Conservation (phyloP, 2,797 vertebrate genomes). For the Echeneis naucrates region DNA sequence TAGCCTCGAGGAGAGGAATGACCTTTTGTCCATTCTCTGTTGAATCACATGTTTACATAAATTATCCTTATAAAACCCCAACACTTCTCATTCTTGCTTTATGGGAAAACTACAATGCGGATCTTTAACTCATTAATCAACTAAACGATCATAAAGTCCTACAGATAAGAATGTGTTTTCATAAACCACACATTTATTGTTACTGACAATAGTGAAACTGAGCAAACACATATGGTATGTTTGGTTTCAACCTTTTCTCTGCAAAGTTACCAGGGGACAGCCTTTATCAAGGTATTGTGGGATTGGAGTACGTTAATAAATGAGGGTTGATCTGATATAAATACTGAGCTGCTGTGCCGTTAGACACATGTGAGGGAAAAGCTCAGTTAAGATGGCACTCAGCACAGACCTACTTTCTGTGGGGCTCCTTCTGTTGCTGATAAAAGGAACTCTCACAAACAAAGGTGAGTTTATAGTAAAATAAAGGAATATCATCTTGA, state of each 20-base stretch:
- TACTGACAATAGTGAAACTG: slow-evolving; percentile 12
- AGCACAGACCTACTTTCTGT: slow-evolving; percentile 41
- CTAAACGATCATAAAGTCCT: slow-evolving; percentile 23
- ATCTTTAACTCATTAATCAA: slow-evolving; percentile 56
- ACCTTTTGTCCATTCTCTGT: slow-evolving; percentile 24
- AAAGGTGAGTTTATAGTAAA: slow-evolving; percentile 51
- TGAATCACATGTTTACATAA: slow-evolving; percentile 10
- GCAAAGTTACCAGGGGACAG: background rate
- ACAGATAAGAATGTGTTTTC: slow-evolving; percentile 29
- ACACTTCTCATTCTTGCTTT: slow-evolving; percentile 2
- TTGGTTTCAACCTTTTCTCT: slow-evolving; percentile 10
- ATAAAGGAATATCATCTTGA: background rate
- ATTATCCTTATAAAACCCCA: slow-evolving; percentile 14
- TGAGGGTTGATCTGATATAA: slow-evolving; percentile 57
- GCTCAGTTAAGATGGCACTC: slow-evolving; percentile 53
- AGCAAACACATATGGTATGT: slow-evolving; percentile 35
- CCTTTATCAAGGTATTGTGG: slow-evolving; percentile 14
- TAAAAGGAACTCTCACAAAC: slow-evolving; percentile 28
- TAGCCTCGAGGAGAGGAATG: slow-evolving; percentile 2
- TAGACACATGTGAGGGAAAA: slow-evolving; percentile 1
- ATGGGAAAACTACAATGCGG: slow-evolving; percentile 8
- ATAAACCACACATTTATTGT: slow-evolving; percentile 20
- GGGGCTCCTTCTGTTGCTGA: slow-evolving; percentile 56
- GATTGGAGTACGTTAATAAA: slow-evolving; percentile 9
- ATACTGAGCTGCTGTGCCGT: slow-evolving; percentile 18